Conservation (phyloP, 2,888 invertebrate species). For the Agriotes lineatus region DNA sequence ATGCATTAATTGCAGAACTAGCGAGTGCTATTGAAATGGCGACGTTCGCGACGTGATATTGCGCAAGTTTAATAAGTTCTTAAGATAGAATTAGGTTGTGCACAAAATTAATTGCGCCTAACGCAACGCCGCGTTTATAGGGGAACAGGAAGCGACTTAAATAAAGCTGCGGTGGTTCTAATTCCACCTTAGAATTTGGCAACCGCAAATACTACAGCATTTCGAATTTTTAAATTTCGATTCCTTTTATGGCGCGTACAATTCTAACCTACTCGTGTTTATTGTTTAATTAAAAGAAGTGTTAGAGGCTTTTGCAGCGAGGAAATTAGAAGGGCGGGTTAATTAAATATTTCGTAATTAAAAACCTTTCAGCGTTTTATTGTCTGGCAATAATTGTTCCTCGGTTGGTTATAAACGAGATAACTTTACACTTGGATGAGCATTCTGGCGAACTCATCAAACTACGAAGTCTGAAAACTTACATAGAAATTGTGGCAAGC, state of each 20-base stretch:
- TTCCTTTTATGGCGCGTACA: too few species aligned
- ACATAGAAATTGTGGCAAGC: conserved; percentile 54
- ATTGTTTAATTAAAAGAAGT: background rate
- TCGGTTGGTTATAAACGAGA: conserved; percentile 45
- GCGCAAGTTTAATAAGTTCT: background rate
- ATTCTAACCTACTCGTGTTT: too few species aligned
- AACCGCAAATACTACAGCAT: too few species aligned
- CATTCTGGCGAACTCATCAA: conserved; percentile 49
- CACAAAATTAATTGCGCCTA: conserved; percentile 14
- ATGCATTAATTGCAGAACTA: too few species aligned
- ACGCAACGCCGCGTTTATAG: background rate
- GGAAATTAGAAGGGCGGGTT: conserved; percentile 6
- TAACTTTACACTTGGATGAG: conserved; percentile 47
- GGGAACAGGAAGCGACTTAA: conserved; percentile 6
- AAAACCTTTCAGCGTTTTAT: conserved; percentile 36
- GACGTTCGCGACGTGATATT: too few species aligned
- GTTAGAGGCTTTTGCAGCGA: background rate
- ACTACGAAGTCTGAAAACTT: conserved; percentile 53
- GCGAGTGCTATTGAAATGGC: too few species aligned
- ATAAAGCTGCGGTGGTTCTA: background rate
- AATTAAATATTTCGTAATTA: conserved; percentile 32
- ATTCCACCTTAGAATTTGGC: too few species aligned
- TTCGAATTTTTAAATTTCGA: too few species aligned
- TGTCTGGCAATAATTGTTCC: conserved; percentile 39
- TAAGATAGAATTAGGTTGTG: background rate